Conservation (phyloP, 1,140 invertebrate species). For the Papilio helenus region DNA sequence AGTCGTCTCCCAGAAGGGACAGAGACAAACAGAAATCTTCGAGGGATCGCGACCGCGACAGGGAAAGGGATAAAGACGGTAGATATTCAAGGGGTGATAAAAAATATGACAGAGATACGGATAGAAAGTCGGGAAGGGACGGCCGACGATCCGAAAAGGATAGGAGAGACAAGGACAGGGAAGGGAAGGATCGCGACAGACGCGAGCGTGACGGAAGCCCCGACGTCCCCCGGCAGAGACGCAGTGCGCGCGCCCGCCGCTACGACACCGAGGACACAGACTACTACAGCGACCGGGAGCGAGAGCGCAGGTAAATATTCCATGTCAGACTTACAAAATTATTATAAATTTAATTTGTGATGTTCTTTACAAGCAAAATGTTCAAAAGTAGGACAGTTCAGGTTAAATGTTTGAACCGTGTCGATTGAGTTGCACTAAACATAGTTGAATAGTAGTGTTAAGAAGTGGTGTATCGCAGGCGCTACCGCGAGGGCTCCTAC, state of each 20-base stretch:
- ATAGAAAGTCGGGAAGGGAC: slow-evolving; percentile 62
- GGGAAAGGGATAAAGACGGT: slow-evolving; percentile 58
- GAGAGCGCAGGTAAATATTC: slow-evolving; percentile 58
- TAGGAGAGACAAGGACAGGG: slow-evolving; percentile 55
- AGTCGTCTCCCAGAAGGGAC: slow-evolving; percentile 71
- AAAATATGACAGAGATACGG: slow-evolving; percentile 67
- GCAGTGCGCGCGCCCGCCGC: slow-evolving; percentile 59
- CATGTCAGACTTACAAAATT: no score
- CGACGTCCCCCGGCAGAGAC: slow-evolving; percentile 56
- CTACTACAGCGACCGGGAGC: slow-evolving; percentile 79
- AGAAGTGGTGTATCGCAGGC: slow-evolving; percentile 47
- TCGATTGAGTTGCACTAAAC: no score
- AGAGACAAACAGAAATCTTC: slow-evolving; percentile 68
- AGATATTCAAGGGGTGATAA: slow-evolving; percentile 71
- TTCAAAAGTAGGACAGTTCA: background rate
- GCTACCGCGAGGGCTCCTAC: slow-evolving; percentile 77
- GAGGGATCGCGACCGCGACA: slow-evolving; percentile 60
- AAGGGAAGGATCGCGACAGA: slow-evolving; percentile 49
- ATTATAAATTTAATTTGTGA: slow-evolving; percentile 14
- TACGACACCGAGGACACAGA: slow-evolving; percentile 83
- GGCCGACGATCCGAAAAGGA: slow-evolving; percentile 66
- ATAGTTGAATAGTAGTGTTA: background rate
- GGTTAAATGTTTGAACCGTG: background rate
- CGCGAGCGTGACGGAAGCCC: slow-evolving; percentile 54
- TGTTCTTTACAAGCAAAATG: background rate